phyloP scores from a whole-genome alignment of 2,113 vertebrate genomes.

The Cardinalis cardinalis region DNA sequence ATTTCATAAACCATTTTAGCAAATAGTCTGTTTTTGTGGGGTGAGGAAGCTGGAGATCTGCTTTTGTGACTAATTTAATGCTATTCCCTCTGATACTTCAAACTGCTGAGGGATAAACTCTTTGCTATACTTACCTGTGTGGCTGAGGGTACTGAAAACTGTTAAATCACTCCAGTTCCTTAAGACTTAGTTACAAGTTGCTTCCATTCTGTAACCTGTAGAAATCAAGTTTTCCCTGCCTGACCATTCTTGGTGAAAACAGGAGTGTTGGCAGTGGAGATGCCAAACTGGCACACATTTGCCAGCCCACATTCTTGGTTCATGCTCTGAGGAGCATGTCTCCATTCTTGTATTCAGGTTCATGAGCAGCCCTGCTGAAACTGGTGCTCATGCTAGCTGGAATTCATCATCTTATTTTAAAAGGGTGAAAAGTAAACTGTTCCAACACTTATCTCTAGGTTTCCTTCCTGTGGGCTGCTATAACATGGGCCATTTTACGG shows the following conservation, averaged over 20 bases:
- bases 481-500: neutral
- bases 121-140: accelerated
- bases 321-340: neutral
- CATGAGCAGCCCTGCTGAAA: neutral
- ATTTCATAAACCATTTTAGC: neutral
- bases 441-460: neutral
- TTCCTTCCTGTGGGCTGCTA: neutral
- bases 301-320: neutral
- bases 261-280: neutral
- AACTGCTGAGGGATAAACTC: neutral
- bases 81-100: neutral
- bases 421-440: neutral
- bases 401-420: neutral
- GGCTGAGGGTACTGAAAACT: neutral
- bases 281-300: neutral
- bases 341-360: neutral
- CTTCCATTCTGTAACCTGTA: neutral
- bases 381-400: neutral
- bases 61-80: neutral
- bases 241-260: neutral
- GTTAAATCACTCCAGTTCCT: neutral
- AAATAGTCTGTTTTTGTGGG: neutral
- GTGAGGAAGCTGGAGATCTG: neutral
- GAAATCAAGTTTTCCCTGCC: neutral
- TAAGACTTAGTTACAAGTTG: neutral